These are phyloP conservation scores for Campopleginae sp. DNA, from an alignment of 2,888 invertebrate species.

Conservation along the genomic window DNA sequence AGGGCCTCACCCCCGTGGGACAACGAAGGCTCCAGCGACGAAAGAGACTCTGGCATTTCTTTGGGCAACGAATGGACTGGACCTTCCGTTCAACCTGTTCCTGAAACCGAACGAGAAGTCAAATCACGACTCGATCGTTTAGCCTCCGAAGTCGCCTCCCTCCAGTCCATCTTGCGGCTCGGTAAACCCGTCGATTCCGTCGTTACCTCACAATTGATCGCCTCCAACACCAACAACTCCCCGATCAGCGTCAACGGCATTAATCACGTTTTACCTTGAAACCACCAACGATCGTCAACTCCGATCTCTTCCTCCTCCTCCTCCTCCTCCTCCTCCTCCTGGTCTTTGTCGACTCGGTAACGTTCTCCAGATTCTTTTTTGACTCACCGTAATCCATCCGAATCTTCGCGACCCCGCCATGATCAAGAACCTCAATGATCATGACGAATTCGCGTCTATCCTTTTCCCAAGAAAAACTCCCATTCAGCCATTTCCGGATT, in stretches of 20 bases:
- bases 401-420: neutral
- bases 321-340: neutral
- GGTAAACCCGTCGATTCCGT: slow-evolving; percentile 83
- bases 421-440: neutral
- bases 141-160: slow-evolving; percentile 95
- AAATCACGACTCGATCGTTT: slow-evolving; percentile 94
- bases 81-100: slow-evolving; percentile 82
- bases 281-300: neutral
- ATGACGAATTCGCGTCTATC: neutral
- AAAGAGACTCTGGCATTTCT: slow-evolving; percentile 95
- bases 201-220: slow-evolving; percentile 47
- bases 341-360: neutral
- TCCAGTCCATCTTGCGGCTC: slow-evolving; percentile 92
- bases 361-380: neutral
- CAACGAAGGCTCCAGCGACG: slow-evolving; percentile 95
- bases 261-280: slow-evolving; percentile 64
- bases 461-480: neutral
- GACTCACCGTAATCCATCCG: neutral
- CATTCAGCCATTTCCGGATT: neutral
- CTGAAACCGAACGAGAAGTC: slow-evolving; percentile 90
- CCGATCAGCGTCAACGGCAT: slow-evolving; percentile 48
- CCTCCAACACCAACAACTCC: slow-evolving; percentile 43
- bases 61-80: slow-evolving; percentile 89
- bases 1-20: slow-evolving; percentile 94
- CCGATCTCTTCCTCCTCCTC: slow-evolving; percentile 10